Evolutionary conservation across 1,140 invertebrate species (phyloP), one percentile per base, ranked within the genome.

Genomic region (Hylaeus volcanicus): DNA sequence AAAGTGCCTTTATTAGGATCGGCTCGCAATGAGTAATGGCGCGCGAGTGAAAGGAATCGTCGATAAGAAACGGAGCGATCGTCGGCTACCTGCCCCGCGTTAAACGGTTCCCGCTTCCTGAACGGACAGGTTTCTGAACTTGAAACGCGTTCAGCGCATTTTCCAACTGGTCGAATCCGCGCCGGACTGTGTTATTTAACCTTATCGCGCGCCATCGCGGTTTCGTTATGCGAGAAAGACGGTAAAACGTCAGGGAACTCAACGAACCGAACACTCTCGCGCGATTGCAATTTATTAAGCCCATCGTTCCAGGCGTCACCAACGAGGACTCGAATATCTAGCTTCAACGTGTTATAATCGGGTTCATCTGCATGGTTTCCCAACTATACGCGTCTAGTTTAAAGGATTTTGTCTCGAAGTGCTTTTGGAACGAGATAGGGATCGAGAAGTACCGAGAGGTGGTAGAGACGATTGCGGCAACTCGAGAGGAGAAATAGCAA

Each of bases 1-100:
- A 86, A 86, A 86, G 85, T 86, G 72, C 39, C 76, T 86, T 86
- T 86, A 86, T 86, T 86, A 80, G 76, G 84, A 83, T 86, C 74
- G 69, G 84, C 58, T 79, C 51, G 72, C 75, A 58, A 63, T 65
- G 74, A 71, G 74, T 79, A 85, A 79, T 80, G 80, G 76, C 73
- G 74, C 48, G 56, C 69, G 60, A 86, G 85, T 86, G 85, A 86
- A 86, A 86, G 85, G 85, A 86, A 82, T 72, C 14, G 45, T 66
- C 69, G 85, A 86, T 86, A 86, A 86, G 84, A 83, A 86, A 83
- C 68, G 53, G 76, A 51, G 39, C 15, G 43, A 53, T 61, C 58
- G 9, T 12, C n/a, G 60, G 43, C 61, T 85, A 82, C 84, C 74
- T 74, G 84, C 26, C 73, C 58, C 58, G 45, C 26, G 37, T 73